Evolutionary conservation across 2,113 vertebrate species (phyloP).

Genomic region (Ictidomys tridecemlineatus): DNA sequence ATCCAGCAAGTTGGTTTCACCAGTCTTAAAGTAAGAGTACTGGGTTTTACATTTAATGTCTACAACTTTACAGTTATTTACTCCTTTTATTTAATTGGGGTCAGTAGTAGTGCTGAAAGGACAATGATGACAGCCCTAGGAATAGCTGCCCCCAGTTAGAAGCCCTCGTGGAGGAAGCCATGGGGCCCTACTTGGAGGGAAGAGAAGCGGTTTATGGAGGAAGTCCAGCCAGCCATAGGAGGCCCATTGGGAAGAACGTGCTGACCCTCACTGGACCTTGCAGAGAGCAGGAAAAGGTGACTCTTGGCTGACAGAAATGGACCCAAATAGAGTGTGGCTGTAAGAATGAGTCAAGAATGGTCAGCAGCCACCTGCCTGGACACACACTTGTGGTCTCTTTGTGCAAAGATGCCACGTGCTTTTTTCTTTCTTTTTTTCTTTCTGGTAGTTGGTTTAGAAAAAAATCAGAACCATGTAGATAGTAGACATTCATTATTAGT

Average conservation of each 20-base stretch:
- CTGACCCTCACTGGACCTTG: not conserved
- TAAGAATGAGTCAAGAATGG: not conserved
- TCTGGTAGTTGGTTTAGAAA: not conserved
- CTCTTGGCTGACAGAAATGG: not conserved
- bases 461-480: not conserved
- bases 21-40: no score
- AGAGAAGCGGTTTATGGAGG: not conserved
- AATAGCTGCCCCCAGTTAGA: not conserved
- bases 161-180: not conserved
- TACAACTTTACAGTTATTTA: no score
- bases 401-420: not conserved
- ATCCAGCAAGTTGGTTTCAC: no score
- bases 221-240: not conserved
- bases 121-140: not conserved
- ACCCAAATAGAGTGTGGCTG: accelerated
- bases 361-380: not conserved
- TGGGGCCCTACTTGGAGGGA: not conserved
- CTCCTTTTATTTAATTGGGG: no score
- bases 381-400: not conserved
- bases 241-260: not conserved
- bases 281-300: not conserved
- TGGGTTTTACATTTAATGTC: no score
- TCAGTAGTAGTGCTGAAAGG: not conserved
- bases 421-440: not conserved
- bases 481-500: not conserved